Percentiles rank a stretch among this genome's conserved stretches.
Evolutionary conservation across 2,888 invertebrate genomes (phyloP).

Genomic region (Dusona sp.): DNA sequence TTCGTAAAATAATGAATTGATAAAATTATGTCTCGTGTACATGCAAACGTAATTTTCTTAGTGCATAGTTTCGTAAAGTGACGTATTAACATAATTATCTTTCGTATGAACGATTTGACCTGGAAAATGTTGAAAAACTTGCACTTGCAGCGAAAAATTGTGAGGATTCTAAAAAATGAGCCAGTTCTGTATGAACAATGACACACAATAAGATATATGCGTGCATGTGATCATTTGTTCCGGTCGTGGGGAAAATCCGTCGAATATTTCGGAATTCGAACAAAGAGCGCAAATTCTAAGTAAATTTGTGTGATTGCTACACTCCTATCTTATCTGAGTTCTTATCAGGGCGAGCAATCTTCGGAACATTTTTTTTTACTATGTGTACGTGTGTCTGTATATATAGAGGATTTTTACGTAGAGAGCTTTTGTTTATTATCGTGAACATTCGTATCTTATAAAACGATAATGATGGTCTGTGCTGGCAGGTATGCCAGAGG

Average conservation of each 20-base stretch:
- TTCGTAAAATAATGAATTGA: too few species aligned
- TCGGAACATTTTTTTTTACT: slow-evolving; percentile 22
- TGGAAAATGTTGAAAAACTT: neutral
- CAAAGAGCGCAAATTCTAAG: slow-evolving; percentile 37
- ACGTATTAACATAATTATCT: too few species aligned
- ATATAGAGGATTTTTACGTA: slow-evolving; percentile 12
- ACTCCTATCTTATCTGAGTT: slow-evolving; percentile 62
- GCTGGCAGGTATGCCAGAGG: neutral
- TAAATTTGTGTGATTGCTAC: slow-evolving; percentile 44
- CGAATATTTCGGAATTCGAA: slow-evolving; percentile 12
- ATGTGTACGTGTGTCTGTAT: neutral
- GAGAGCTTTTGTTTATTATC: slow-evolving; percentile 26
- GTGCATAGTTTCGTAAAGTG: too few species aligned
- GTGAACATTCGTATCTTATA: neutral
- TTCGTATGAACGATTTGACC: too few species aligned
- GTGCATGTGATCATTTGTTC: slow-evolving; percentile 3
- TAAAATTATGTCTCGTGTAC: too few species aligned
- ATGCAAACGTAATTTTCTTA: too few species aligned
- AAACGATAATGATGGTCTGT: neutral
- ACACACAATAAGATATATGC: neutral
- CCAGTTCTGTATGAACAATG: neutral
- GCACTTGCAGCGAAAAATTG: neutral
- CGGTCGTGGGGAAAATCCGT: slow-evolving; percentile 29
- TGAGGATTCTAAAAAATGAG: neutral
- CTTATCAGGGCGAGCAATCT: slow-evolving; percentile 63